These are phyloP conservation scores for Siniperca knerii DNA, from an alignment of 2,113 vertebrate species.

Conservation along the genomic window DNA sequence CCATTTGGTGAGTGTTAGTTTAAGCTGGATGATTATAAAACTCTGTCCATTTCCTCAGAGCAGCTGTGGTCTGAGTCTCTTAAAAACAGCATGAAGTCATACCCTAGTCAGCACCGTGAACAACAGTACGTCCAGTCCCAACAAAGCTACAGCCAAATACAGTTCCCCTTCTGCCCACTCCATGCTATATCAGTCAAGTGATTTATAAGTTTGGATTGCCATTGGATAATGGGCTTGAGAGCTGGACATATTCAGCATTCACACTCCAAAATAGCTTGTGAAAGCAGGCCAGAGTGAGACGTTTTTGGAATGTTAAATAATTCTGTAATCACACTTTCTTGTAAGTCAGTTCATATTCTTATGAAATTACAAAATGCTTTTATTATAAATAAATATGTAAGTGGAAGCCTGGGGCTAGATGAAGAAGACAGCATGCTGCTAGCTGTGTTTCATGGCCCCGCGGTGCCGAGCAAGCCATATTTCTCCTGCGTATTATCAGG, in stretches of 20 bases:
- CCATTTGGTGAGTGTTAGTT: slow-evolving; percentile 55
- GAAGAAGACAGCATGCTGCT: slow-evolving; percentile 69
- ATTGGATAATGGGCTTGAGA: slow-evolving; percentile 59
- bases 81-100: slow-evolving; percentile 90
- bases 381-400: slow-evolving; percentile 54
- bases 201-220: slow-evolving; percentile 69
- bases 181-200: slow-evolving; percentile 73
- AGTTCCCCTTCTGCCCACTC: slow-evolving; percentile 82
- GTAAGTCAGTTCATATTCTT: slow-evolving; percentile 7
- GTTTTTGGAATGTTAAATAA: slow-evolving; percentile 46
- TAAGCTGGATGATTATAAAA: slow-evolving; percentile 61
- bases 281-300: slow-evolving; percentile 44
- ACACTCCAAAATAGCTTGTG: slow-evolving; percentile 45
- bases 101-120: slow-evolving; percentile 87
- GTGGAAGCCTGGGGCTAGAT: slow-evolving; percentile 51
- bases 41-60: slow-evolving; percentile 67
- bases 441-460: slow-evolving; percentile 70
- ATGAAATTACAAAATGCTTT: slow-evolving; percentile 47
- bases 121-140: slow-evolving; percentile 86
- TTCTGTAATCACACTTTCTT: slow-evolving; percentile 25
- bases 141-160: slow-evolving; percentile 84
- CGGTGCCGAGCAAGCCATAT: slow-evolving; percentile 85
- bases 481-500: slow-evolving; percentile 94
- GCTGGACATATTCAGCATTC: slow-evolving; percentile 69
- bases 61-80: slow-evolving; percentile 88